Conservation (phyloP, 2,888 invertebrate species). For the Lasioglossum malachurum region DNA sequence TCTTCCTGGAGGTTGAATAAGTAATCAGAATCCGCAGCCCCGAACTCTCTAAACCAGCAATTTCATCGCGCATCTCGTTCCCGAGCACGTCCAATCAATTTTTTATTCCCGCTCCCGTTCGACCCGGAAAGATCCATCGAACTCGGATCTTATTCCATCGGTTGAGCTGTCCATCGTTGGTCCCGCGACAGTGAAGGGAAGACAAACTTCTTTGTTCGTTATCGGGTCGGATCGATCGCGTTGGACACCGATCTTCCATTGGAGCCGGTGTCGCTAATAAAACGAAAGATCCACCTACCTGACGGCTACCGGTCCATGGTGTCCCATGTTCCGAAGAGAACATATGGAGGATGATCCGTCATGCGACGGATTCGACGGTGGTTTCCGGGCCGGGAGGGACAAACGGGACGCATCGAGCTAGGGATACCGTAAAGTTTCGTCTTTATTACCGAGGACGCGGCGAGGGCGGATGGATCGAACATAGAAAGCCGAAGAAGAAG, state of each 20-base stretch:
- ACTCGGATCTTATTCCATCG: not conserved
- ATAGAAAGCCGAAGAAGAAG: not conserved
- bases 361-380: constrained; percentile 16
- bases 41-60: not conserved
- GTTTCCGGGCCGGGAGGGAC: constrained; percentile 12
- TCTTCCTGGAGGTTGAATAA: too few relatives aligned
- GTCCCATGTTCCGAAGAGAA: constrained; percentile 41
- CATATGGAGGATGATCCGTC: constrained; percentile 52
- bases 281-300: constrained; percentile 23
- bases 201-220: constrained; percentile 12
- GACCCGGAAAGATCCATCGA: not conserved
- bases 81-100: not conserved
- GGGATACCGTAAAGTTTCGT: constrained; percentile 72
- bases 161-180: not conserved
- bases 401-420: constrained; percentile 16
- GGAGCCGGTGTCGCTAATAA: constrained; percentile 26
- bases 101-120: not conserved
- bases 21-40: not conserved
- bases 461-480: constrained; percentile 42
- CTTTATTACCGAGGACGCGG: constrained; percentile 75
- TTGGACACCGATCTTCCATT: constrained; percentile 17
- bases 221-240: constrained; percentile 6
- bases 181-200: not conserved
- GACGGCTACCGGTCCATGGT: constrained; percentile 46
- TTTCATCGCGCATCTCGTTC: not conserved